Evolutionary conservation across 2,797 vertebrate species (phyloP), one percentile per base, ranked within the genome.

Genomic region (Dryobates pubescens): DNA sequence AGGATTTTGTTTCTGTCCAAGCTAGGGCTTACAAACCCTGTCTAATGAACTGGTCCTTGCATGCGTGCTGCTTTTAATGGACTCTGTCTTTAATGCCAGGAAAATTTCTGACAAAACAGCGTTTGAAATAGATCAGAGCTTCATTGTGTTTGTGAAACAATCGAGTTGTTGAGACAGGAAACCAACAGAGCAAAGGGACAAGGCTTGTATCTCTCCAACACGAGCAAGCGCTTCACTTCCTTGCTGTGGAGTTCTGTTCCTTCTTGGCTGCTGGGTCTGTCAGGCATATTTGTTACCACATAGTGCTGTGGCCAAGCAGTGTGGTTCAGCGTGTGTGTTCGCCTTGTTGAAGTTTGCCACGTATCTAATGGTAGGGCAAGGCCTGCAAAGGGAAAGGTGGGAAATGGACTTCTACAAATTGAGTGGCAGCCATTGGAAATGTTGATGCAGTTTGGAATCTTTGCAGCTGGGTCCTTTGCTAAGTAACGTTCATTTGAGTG

Each of bases 111-210:
- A 91, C 85, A 92, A 80, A 92, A 72, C 72, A 49, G 47, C 11
- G 68, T 96, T 92, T 92, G 92, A 95, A 94, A 59, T 91, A 82
- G 91, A 93, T 92, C 82, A 94, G 94, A 95, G 89, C 82, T 79
- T 91, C 83, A 93, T 94, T 96, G 94, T 95, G 22, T 88, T 91
- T 91, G 58, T 74, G 77, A 91, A 95, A 96, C 95, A 95, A 96
- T 91, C 41, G 74, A 77, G 69, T 72, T 72, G 74, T 94, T 92
- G 89, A 6, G 6, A 76, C 45, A 93, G 94, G 96, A 96, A 96
- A 74, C 79, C 77, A 92, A 74, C 80, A 63, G 87, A 95, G 82
- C 72, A 86, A 82, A 68, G 54, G 84, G 89, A 77, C 92, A 71
- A 74, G 61, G 58, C 65, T 93, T 77, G 32, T 86, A 22, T 88